These are phyloP conservation scores for Ceratosolen solmsi DNA, from an alignment of 1,140 invertebrate species.

Conservation along the genomic window DNA sequence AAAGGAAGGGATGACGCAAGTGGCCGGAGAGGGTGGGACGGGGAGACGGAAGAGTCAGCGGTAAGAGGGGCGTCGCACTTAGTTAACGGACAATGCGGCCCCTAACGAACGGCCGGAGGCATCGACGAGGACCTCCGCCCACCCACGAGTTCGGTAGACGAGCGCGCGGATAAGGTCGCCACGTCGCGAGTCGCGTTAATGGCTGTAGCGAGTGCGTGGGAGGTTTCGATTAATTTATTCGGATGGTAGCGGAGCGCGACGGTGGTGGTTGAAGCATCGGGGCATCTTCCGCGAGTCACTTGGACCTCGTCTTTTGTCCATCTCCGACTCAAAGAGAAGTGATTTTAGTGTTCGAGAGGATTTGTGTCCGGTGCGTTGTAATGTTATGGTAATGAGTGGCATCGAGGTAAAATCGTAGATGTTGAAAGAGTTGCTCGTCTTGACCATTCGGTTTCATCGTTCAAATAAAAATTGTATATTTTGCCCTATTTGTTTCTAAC, in stretches of 20 bases:
- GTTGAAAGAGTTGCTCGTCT: neutral
- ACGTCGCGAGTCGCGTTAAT: constrained; percentile 46
- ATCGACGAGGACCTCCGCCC: constrained; percentile 53
- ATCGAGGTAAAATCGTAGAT: neutral
- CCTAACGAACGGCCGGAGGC: constrained; percentile 73
- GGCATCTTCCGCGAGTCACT: neutral
- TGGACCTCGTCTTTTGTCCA: too few species aligned
- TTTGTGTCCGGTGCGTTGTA: neutral
- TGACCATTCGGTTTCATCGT: neutral
- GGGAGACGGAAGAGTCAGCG: constrained; percentile 35
- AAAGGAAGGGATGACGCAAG: neutral
- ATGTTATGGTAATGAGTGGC: neutral
- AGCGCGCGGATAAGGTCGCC: constrained; percentile 65
- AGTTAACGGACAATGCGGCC: constrained; percentile 74
- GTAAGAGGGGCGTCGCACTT: constrained; percentile 68
- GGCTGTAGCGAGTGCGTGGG: neutral
- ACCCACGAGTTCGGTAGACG: constrained; percentile 55
- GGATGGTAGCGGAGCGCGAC: constrained; percentile 20
- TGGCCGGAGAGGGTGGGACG: constrained; percentile 43
- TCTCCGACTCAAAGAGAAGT: neutral
- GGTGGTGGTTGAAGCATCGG: neutral
- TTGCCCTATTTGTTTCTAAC: neutral
- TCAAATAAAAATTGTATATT: too few species aligned
- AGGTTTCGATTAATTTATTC: constrained; percentile 48
- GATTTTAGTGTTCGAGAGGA: neutral